Base-by-base conservation (phyloP, 2,797 vertebrate species). In the Hirundo rustica region DNA sequence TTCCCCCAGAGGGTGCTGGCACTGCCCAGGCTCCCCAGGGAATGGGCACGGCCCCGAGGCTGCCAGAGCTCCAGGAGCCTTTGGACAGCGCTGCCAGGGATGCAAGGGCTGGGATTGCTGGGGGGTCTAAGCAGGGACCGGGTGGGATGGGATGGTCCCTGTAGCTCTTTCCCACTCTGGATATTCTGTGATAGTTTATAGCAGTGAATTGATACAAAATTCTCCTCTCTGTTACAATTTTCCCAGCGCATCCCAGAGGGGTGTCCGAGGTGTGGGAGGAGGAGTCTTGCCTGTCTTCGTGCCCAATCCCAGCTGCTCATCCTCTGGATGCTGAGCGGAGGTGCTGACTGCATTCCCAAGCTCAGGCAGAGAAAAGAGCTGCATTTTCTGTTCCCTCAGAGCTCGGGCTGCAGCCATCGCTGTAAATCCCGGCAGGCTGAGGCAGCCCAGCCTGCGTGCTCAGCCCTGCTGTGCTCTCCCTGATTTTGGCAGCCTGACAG, bases 401-500 rank as follows among this genome's bases (percentile, higher is more conserved):
- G 34, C 80, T 65, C 47, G 10, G 53, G 13, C 19, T 51, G 44
- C 34, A 27, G 64, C 50, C 40, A 1, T n/a, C 5, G 34, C 5
- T 54, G 51, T 30, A 29, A 88, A 78, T 73, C 25, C 29, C 32
- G 47, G 72, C 79, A 38, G 90, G 68, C 73, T 74, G 79, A 77
- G 79, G 66, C 84, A 16, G 86, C 79, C 34, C 73, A 67, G 85
- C 60, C 88, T 64, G 73, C 13, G 36, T 95, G 94, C 55, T 91
- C 80, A 89, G 80, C 74, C 53, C 91, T 72, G 89, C 23, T 50
- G 78, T 53, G 84, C 90, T 72, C 51, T 54, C 25, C 74, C 73
- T 79, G 91, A 8, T 65, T 73, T 38, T 96, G 96, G 95, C 96
- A 96, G 89, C 76, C 75, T 93, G 86, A 74, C 95, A 93, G 62